phyloP scores from a whole-genome alignment of 2,113 vertebrate species.

The Apus apus region DNA sequence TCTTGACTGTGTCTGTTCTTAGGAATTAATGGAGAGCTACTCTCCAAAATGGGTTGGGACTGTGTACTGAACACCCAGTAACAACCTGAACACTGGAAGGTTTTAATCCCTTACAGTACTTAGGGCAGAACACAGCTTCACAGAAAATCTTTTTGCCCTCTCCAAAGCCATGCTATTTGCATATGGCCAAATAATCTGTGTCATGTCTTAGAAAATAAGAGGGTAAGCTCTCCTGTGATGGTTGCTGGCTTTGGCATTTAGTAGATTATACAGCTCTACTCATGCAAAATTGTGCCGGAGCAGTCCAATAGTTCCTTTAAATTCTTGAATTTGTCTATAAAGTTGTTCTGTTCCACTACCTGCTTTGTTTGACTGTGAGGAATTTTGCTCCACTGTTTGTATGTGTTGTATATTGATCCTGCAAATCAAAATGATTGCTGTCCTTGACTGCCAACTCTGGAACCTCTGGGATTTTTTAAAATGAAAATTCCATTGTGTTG shows the following conservation, averaged over 20 bases:
- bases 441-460: background rate
- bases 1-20: background rate
- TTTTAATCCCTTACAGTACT: background rate
- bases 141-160: background rate
- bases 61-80: background rate
- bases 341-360: background rate
- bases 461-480: background rate
- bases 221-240: background rate
- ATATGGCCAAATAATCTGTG: background rate
- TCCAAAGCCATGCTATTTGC: background rate
- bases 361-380: background rate
- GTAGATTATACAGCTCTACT: background rate
- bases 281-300: background rate
- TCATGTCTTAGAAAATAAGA: background rate
- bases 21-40: background rate
- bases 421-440: background rate
- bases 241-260: background rate
- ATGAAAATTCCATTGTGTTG: background rate
- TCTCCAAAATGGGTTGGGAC: background rate
- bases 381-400: background rate
- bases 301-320: background rate
- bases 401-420: background rate
- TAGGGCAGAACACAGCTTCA: background rate
- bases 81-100: background rate
- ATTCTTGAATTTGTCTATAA: background rate